A percentile compares a stretch with the other conserved stretches of the same genome.
Conservation (phyloP, 2,113 vertebrate species). For the Rattus norvegicus region GRCr8 NC_086024.1:19401501-19402000, state of each 20-base stretch:
- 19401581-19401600: no score
- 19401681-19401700: no score
- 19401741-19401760: not conserved
- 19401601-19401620: no score
- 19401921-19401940: not conserved
- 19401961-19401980: not conserved
- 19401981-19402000: not conserved
- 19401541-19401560: no score
- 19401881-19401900: not conserved
- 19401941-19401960: not conserved
- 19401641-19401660: no score
- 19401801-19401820: not conserved
- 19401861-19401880: not conserved
- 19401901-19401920: no score
- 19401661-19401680: no score
- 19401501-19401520: no score
- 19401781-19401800: no score
- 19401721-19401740: not conserved
- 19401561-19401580: no score
- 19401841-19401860: not conserved
- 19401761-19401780: not conserved
- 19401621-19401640: no score
- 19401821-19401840: not conserved
- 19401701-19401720: not conserved
- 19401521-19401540: no score